These are phyloP conservation scores for Hemaris fuciformis DNA, from an alignment of 2,888 invertebrate species.

Conservation along the genomic window DNA sequence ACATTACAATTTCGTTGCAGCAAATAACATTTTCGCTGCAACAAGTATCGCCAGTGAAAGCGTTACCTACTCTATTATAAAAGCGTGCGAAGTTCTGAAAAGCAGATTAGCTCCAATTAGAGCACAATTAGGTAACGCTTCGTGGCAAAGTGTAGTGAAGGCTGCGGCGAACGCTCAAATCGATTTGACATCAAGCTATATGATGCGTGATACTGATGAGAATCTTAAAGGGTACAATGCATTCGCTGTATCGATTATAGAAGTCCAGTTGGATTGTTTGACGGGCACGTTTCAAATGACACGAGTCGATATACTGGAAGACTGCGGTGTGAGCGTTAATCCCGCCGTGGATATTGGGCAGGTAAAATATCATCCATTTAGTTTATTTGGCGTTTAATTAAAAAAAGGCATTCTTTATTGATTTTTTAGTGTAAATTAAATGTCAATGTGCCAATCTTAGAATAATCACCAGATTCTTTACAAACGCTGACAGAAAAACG, in stretches of 20 bases:
- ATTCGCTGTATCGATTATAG: conserved; percentile 82
- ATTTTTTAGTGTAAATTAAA: no score
- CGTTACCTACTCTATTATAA: conserved; percentile 78
- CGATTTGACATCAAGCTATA: conserved; percentile 82
- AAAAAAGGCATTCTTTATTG: no score
- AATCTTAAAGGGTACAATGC: conserved; percentile 78
- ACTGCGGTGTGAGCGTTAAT: conserved; percentile 85
- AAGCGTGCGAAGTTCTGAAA: conserved; percentile 82
- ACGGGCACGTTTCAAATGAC: conserved; percentile 84
- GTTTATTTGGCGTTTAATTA: no score
- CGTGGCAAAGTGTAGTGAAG: conserved; percentile 82
- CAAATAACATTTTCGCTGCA: conserved; percentile 84
- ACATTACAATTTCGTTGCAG: conserved; percentile 77
- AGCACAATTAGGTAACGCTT: conserved; percentile 62
- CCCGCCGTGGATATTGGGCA: conserved; percentile 86
- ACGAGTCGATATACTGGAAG: conserved; percentile 85
- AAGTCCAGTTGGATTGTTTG: conserved; percentile 86
- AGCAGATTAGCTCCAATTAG: conserved; percentile 80
- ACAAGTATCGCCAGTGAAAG: conserved; percentile 85
- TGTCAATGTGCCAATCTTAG: no score
- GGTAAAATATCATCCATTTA: conserved; percentile 53
- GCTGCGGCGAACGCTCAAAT: conserved; percentile 78
- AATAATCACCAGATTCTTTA: no score
- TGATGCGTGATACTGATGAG: conserved; percentile 79
- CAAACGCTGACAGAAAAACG: no score